These are phyloP conservation scores for Unio pictorum DNA, from an alignment of 2,888 invertebrate genomes.

Conservation along the genomic window DNA sequence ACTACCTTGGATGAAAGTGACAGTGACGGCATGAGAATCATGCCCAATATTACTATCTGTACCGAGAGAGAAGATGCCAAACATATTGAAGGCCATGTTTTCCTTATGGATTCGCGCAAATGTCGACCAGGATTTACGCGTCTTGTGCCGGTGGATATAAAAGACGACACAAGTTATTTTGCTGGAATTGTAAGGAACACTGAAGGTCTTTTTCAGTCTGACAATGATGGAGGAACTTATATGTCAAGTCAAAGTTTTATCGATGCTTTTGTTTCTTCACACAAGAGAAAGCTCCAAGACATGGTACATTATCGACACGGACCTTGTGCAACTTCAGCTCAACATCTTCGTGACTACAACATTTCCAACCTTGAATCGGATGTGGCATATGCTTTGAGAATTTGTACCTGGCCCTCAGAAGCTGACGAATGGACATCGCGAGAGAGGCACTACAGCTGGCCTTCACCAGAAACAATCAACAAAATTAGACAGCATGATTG, in stretches of 20 bases:
- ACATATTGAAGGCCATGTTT: neutral
- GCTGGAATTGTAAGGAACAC: no score
- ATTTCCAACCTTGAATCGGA: conserved; percentile 3
- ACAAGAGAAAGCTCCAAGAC: neutral
- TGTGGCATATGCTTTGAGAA: conserved; percentile 6
- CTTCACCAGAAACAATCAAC: neutral
- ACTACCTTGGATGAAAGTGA: conserved; percentile 9
- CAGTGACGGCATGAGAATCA: conserved; percentile 6
- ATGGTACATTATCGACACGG: conserved; percentile 4
- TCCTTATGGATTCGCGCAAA: conserved; percentile 1
- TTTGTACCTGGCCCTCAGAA: conserved; percentile 8
- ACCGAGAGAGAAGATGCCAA: neutral
- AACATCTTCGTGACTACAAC: neutral
- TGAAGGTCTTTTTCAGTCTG: no score
- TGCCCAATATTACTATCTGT: no score
- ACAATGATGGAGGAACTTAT: conserved; percentile 2
- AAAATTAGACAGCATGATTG: conserved; percentile 8
- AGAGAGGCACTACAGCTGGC: conserved; percentile 10
- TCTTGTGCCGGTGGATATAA: neutral
- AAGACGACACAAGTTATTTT: neutral
- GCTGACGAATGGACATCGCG: conserved; percentile 12
- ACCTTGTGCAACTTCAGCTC: conserved; percentile 6
- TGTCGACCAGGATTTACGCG: conserved; percentile 11
- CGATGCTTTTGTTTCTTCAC: neutral
- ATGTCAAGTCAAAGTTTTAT: conserved; percentile 13